Evolutionary conservation across 2,888 invertebrate species (phyloP).

Genomic region (Amiota minor): DNA sequence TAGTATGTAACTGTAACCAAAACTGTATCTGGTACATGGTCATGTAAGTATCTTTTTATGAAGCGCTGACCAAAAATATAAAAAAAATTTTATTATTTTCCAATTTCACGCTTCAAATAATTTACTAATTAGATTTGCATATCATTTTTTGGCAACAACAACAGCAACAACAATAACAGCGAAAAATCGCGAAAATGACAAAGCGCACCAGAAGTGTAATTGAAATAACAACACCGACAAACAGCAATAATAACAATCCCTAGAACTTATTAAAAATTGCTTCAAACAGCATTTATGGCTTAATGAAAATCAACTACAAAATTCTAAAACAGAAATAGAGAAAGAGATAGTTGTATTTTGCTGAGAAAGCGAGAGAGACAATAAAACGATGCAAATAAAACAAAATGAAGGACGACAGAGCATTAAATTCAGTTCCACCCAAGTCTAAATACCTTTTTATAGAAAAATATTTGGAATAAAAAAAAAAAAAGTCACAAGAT

Average conservation of each 20-base stretch:
- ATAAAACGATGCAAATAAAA: no score
- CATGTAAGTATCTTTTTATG: background rate
- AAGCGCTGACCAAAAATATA: constrained; percentile 34
- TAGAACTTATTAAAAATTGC: constrained; percentile 17
- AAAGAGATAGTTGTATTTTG: background rate
- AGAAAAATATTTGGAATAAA: no score
- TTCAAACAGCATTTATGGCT: constrained; percentile 21
- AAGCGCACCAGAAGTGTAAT: background rate
- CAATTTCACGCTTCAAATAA: constrained; percentile 71
- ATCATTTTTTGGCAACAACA: constrained; percentile 58
- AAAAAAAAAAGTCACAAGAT: no score
- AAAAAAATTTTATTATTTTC: constrained; percentile 55
- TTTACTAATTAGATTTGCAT: constrained; percentile 72
- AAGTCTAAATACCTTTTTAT: no score
- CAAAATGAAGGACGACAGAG: no score
- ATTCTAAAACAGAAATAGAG: background rate
- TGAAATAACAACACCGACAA: background rate
- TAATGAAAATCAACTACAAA: constrained; percentile 17
- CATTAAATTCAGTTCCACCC: no score
- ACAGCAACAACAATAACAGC: constrained; percentile 9
- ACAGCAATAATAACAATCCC: background rate
- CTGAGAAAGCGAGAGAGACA: no score
- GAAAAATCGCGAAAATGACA: background rate
- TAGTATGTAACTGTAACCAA: constrained; percentile 29
- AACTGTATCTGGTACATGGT: background rate